Conservation (phyloP, 2,797 vertebrate species). For the Chelon auratus region DNA sequence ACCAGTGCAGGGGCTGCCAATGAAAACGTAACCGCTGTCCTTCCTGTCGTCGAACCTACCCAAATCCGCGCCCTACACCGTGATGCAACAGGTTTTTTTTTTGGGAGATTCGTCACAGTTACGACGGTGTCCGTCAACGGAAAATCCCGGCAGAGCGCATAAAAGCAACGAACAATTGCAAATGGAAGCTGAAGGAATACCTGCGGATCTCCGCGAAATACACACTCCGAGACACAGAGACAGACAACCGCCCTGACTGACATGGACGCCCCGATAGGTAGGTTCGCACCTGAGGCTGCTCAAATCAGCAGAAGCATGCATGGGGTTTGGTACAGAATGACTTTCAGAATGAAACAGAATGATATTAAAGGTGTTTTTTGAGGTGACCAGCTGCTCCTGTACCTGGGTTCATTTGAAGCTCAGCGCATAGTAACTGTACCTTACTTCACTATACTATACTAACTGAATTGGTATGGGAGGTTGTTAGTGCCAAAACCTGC, state of each 20-base stretch:
- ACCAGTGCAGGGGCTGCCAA: no score
- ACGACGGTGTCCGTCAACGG: slow-evolving; percentile 22
- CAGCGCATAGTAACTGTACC: not conserved
- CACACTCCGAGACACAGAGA: slow-evolving; percentile 23
- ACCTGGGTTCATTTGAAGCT: not conserved
- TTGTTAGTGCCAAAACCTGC: not conserved
- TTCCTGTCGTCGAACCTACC: no score
- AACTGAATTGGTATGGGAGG: not conserved
- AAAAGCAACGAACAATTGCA: slow-evolving; percentile 51
- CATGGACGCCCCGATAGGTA: slow-evolving; percentile 60
- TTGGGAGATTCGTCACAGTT: slow-evolving; percentile 37
- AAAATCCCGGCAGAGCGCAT: slow-evolving; percentile 47
- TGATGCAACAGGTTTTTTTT: no score
- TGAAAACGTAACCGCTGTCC: no score
- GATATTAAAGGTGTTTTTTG: no score
- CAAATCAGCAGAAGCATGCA: not conserved
- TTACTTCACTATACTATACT: no score
- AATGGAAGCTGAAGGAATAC: slow-evolving; percentile 48
- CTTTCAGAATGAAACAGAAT: not conserved
- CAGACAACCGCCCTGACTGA: slow-evolving; percentile 50
- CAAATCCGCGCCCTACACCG: no score
- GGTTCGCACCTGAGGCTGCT: not conserved
- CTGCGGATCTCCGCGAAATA: slow-evolving; percentile 7
- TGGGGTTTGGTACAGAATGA: not conserved
- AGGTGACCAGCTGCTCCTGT: not conserved